These are phyloP conservation scores for Protomyctophum bolini DNA, from an alignment of 2,113 vertebrate species.

Conservation along the genomic window DNA sequence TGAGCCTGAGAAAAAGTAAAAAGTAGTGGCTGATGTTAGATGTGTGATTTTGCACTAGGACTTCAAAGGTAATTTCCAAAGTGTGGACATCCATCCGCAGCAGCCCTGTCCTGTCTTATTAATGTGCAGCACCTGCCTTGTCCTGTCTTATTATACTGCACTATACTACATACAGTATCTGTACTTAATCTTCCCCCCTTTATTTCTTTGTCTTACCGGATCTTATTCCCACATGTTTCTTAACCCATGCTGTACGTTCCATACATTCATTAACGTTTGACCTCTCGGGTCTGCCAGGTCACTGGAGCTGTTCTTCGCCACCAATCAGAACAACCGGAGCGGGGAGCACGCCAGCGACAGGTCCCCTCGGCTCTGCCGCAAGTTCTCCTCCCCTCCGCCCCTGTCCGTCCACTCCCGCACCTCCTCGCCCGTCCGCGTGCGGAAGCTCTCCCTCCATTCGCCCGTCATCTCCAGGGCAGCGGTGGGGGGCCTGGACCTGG, in stretches of 20 bases:
- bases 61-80: too few species aligned
- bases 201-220: conserved; percentile 11
- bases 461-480: conserved; percentile 86
- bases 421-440: conserved; percentile 88
- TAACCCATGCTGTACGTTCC: conserved; percentile 8
- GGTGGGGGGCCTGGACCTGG: conserved; percentile 86
- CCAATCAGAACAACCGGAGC: conserved; percentile 87
- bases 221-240: conserved; percentile 32
- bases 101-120: too few species aligned
- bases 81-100: too few species aligned
- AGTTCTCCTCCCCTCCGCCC: conserved; percentile 96
- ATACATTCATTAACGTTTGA: conserved; percentile 6
- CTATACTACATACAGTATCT: background rate
- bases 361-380: conserved; percentile 92
- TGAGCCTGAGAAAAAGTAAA: background rate
- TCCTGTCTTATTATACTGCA: background rate
- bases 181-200: background rate
- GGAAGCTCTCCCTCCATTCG: conserved; percentile 94
- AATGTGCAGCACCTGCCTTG: background rate
- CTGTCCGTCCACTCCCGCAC: conserved; percentile 88
- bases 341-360: conserved; percentile 87
- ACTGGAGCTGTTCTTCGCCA: conserved; percentile 96
- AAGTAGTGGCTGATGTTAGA: too few species aligned
- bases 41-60: too few species aligned
- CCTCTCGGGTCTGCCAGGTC: conserved; percentile 78